Conservation (phyloP, 2,888 invertebrate genomes). For the Sepiola atlantica region DNA sequence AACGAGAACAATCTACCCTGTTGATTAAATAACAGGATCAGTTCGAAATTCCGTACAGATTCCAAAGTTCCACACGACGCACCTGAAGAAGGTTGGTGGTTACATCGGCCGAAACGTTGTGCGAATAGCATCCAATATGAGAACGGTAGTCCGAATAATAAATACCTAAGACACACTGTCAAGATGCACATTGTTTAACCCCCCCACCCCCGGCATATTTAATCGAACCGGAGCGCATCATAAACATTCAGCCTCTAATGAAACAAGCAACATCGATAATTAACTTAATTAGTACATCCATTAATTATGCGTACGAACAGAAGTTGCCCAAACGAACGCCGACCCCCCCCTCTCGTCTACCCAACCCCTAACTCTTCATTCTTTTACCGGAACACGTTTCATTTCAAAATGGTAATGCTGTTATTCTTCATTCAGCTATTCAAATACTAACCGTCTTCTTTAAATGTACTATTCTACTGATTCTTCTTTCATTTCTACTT, state of each 20-base stretch:
- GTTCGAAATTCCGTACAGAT: too few species aligned
- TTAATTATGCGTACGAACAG: neutral
- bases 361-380: neutral
- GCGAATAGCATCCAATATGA: too few species aligned
- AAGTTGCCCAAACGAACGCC: neutral
- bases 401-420: neutral
- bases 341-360: neutral
- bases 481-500: too few species aligned
- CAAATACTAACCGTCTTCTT: too few species aligned
- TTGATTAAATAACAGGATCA: too few species aligned
- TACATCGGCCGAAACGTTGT: too few species aligned
- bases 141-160: too few species aligned
- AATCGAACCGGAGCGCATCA: neutral
- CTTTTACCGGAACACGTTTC: neutral
- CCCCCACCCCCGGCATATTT: neutral
- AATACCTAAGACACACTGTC: neutral
- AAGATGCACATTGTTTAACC: neutral
- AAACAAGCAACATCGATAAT: neutral
- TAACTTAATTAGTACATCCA: conserved; percentile 20
- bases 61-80: too few species aligned
- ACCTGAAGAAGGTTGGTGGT: too few species aligned
- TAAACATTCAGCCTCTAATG: neutral
- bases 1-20: too few species aligned
- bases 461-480: too few species aligned
- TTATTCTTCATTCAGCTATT: neutral